These are phyloP conservation scores for Lycaena phlaeas DNA, from an alignment of 2,888 invertebrate species.

Conservation along the genomic window DNA sequence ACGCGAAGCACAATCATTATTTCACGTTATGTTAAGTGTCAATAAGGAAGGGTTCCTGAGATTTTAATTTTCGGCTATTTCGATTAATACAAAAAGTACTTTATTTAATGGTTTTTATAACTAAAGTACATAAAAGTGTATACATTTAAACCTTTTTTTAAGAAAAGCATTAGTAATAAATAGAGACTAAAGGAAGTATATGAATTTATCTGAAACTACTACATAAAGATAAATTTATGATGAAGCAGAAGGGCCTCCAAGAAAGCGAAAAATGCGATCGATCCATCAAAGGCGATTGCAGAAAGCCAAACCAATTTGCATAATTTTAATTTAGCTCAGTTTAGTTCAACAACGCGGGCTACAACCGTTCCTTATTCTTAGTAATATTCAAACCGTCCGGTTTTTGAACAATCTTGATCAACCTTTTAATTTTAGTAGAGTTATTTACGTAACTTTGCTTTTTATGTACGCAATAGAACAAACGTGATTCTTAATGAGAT, in stretches of 20 bases:
- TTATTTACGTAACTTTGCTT: constrained; percentile 14
- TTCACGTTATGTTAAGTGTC: no score
- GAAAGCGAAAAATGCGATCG: constrained; percentile 8
- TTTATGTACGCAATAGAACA: constrained; percentile 8
- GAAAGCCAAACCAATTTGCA: constrained; percentile 27
- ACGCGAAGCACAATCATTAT: no score
- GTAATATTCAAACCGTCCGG: constrained; percentile 19
- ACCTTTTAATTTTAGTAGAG: constrained; percentile 17
- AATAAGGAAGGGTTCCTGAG: no score
- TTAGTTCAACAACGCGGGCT: constrained; percentile 14
- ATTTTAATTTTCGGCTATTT: no score
- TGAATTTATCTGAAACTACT: no score
- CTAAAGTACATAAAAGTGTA: no score
- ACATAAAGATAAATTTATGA: background rate
- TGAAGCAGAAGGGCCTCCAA: background rate
- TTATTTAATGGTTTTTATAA: no score
- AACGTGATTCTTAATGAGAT: background rate
- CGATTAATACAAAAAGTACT: no score
- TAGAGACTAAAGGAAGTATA: no score
- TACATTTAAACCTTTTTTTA: no score
- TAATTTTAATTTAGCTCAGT: constrained; percentile 26
- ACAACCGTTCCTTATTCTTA: constrained; percentile 19
- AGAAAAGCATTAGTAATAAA: no score
- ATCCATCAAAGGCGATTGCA: constrained; percentile 37
- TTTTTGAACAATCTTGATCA: constrained; percentile 23